Evolutionary conservation across 2,888 invertebrate species (phyloP), one percentile per base, ranked within the genome.

Genomic region (Sarcophaga carnaria): DNA sequence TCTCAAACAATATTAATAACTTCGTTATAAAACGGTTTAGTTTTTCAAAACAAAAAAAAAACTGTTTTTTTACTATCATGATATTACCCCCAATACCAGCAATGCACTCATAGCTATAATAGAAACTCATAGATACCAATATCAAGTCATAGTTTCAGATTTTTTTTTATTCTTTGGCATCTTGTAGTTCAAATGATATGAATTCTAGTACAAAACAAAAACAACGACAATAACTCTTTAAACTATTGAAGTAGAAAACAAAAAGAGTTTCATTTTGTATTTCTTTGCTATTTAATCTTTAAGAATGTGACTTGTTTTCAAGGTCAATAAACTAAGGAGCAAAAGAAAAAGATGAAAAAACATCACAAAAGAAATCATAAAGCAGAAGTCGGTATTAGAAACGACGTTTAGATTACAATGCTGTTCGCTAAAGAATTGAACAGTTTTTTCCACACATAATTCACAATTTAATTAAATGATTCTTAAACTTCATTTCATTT

Each of bases 221-320:
- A 37, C 37, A 37, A 37, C 37, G 1, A 27, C 4, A 27, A 27
- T 0, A 27, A 8, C 14, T 4, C 54, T 12, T 12, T 4, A 54
- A 54, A 54, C 17, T 14, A 17, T 54, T 54, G 54, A 54, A 54
- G 54, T 17, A 54, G 17, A 54, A 54, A 54, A 54, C 5, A 54
- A n/a, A 59, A 59, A 59, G n/a, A 59, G 14, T 14, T 59, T 17
- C 14, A 14, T 14, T 59, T 59, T 17, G 59, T 59, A 17, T 20
- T n/a, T 62, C 4, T n/a, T 20, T 62, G 62, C 62, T 62, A 20
- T 62, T 49, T 70, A 70, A 54, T 49, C 63, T 63, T 63, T 4
- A 27, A 79, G 70, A 71, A 79, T 71, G 63, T 54, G 70, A 71
- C 71, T 64, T 71, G 78, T 71, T 63, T 63, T 79, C 79, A 79